Evolutionary conservation across 2,888 invertebrate species (phyloP).

Genomic region (Sicus ferrugineus): DNA sequence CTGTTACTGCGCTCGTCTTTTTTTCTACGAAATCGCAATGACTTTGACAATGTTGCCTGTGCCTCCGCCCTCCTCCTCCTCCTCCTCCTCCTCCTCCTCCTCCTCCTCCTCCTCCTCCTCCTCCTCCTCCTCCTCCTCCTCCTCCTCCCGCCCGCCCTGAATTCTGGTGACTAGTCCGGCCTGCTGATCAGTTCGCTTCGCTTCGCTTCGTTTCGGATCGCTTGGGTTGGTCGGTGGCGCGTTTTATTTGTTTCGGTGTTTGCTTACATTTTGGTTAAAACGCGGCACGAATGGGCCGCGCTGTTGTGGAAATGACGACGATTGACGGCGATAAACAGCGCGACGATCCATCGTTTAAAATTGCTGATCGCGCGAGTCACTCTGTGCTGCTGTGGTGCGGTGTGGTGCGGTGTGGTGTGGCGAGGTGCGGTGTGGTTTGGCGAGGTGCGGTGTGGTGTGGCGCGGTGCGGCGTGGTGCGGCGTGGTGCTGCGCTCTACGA

Average conservation of each 20-base stretch:
- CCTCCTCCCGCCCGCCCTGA: too few species aligned
- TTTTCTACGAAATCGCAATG: not conserved
- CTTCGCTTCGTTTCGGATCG: not conserved
- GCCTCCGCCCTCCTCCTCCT: not conserved
- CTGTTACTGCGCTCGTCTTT: not conserved
- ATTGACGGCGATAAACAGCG: slow-evolving; percentile 2
- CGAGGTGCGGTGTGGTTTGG: not conserved
- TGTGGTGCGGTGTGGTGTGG: not conserved
- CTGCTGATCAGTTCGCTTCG: not conserved
- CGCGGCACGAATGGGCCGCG: not conserved
- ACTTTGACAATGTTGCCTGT: not conserved
- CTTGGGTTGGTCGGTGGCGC: not conserved
- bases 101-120: not conserved
- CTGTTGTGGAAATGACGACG: slow-evolving; percentile 1
- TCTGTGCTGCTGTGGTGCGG: not conserved
- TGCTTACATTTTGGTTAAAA: slow-evolving; percentile 24
- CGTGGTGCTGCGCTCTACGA: not conserved
- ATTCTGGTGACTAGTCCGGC: too few species aligned
- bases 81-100: not conserved
- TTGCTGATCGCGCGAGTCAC: slow-evolving; percentile 44
- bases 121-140: too few species aligned
- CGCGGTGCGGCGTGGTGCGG: not conserved
- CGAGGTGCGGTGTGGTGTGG: not conserved
- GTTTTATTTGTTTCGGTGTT: slow-evolving; percentile 17
- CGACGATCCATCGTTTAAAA: slow-evolving; percentile 42